Evolutionary conservation across 2,797 vertebrate species (phyloP), one percentile per base, ranked within the genome.

Genomic region (Premnoplex brunnescens): DNA sequence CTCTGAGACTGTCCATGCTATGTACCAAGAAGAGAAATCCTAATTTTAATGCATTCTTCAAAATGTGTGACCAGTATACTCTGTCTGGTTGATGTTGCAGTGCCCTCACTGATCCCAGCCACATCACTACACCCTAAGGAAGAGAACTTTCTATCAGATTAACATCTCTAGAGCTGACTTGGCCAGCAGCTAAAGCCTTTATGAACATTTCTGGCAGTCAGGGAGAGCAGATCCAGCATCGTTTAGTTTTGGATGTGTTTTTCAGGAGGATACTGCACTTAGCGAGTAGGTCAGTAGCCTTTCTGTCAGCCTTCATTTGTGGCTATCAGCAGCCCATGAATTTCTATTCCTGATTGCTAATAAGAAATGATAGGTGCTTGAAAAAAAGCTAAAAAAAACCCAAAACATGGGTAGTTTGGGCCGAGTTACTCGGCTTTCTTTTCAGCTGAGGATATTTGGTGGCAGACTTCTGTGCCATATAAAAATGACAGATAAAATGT

Each of bases 401-500:
- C 9, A 6, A 26, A 20, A 37, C 18, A 44, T 39, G 36, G 11
- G 12, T 54, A 26, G 7, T 37, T 85, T 39, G n/a, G 43, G 58
- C 18, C 9, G 5, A 43, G 43, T 63, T 78, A 41, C 36, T 83
- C 5, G 32, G 24, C 46, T 80, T 83, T 72, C 63, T 72, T 79
- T 88, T 58, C 56, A 81, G 46, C 55, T 34, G 27, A 76, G 48
- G 36, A 4, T 76, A 36, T 83, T 78, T 63, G 41, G 46, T 10
- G 6, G 60, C 56, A 91, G 86, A 49, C 12, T 27, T 86, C 34
- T 63, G 59, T 63, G 56, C 77, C 36, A 4, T 59, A 21, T 68
- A 74, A 56, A 85, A 86, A 54, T 60, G 94, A 83, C 60, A 89
- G 85, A 49, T 80, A 89, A 83, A 91, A 91, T 58, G 72, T 26